Evolutionary conservation across 2,888 invertebrate species (phyloP), one percentile per base, ranked within the genome.

Genomic region (Diloba caeruleocephala): DNA sequence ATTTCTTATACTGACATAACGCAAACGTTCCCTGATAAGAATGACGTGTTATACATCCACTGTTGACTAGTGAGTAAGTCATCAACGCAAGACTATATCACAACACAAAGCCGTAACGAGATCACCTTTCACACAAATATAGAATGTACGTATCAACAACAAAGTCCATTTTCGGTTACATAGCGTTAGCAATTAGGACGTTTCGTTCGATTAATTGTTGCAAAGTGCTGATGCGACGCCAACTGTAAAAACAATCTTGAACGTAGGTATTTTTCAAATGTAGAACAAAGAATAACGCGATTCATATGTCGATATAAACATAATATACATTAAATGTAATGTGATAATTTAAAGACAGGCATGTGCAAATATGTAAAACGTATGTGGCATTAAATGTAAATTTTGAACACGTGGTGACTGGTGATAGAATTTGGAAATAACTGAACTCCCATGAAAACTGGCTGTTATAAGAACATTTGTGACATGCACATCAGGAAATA

Each of bases 31-130:
- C 14, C 52, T 63, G 78, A 77, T 72, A 79, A 78, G 63, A 68
- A 54, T 63, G 61, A 73, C 56, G 63, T 60, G 58, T 58, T 29
- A 44, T 49, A 60, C 52, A 61, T 61, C 42, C 52, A 64, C 44
- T 70, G 70, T 64, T 71, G 71, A 77, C 74, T 79, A 74, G 72
- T 81, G 80, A 79, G n/a, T n/a, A n/a, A 83, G 79, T 82, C 82
- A 82, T 79, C 79, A 72, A 64, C 36, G 45, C 55, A 29, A 42
- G 12, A 42, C 12, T 38, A 5, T 29, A 37, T 33, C 36, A 23
- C 31, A 56, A 39, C 48, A 46, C 9, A 52, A 59, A 33, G 55
- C 4, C 34, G 6, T 41, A 59, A 49, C n/a, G 26, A 39, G 42
- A 46, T 13, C 17, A 23, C 10, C 5, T 17, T 12, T n/a, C 34